These are phyloP conservation scores for Platyura marginata DNA, from an alignment of 1,140 invertebrate genomes.

Conservation along the genomic window DNA sequence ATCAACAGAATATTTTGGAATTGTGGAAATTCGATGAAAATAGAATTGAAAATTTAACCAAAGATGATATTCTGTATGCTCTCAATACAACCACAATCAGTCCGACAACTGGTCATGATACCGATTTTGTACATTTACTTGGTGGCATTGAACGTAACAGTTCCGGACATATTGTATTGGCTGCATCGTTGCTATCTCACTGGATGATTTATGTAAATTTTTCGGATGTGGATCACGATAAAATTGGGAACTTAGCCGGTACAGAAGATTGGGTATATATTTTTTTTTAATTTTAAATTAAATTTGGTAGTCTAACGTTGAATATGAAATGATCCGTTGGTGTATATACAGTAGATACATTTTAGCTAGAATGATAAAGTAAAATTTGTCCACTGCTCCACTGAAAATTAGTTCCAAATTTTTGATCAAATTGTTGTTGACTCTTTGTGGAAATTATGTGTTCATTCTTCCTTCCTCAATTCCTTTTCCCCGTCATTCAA, in stretches of 20 bases:
- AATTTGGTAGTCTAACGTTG: neutral
- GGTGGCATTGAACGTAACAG: constrained; percentile 37
- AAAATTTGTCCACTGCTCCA: too few species aligned
- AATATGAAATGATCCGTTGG: neutral
- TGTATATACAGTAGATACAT: too few species aligned
- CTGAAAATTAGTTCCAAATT: too few species aligned
- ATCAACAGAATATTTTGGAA: constrained; percentile 44
- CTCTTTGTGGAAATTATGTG: too few species aligned
- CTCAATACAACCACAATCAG: constrained; percentile 39
- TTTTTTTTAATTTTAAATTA: constrained; percentile 16
- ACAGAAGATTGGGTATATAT: constrained; percentile 60
- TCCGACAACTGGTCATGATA: constrained; percentile 39
- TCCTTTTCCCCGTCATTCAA: too few species aligned
- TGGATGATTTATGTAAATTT: constrained; percentile 50
- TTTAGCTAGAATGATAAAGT: too few species aligned
- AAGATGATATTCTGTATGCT: constrained; percentile 37
- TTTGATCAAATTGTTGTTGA: too few species aligned
- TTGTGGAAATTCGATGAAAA: constrained; percentile 43
- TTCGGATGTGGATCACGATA: constrained; percentile 37
- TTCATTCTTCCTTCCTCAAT: too few species aligned
- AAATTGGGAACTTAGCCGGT: constrained; percentile 44
- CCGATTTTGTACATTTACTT: constrained; percentile 42
- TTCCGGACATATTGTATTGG: constrained; percentile 39
- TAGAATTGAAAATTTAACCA: constrained; percentile 32
- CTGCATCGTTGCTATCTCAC: constrained; percentile 36